Percentiles rank a stretch among this genome's conserved stretches.
Conservation (phyloP, 1,140 invertebrate genomes). For the Cherax destructor region DNA sequence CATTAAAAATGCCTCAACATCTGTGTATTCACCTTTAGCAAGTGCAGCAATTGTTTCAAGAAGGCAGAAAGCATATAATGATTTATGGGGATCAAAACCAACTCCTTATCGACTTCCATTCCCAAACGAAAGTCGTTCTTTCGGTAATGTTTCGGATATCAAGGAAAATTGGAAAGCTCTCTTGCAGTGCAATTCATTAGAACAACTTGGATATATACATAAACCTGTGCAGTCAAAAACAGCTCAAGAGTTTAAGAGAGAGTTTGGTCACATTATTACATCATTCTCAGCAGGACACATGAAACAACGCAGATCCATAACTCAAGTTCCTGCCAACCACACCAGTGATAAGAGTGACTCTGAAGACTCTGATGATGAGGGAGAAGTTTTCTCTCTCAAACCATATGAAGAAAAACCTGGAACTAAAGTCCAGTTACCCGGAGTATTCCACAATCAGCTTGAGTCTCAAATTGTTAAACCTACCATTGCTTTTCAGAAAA, state of each 20-base stretch:
- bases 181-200: constrained; percentile 29
- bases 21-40: constrained; percentile 30
- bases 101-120: constrained; percentile 48
- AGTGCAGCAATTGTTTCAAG: constrained; percentile 35
- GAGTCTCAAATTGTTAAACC: constrained; percentile 30
- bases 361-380: constrained; percentile 69
- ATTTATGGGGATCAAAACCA: constrained; percentile 41
- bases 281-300: constrained; percentile 56
- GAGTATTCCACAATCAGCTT: constrained; percentile 48
- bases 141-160: constrained; percentile 50
- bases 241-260: constrained; percentile 30
- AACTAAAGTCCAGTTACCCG: constrained; percentile 44
- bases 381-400: constrained; percentile 68
- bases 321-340: neutral
- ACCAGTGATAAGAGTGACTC: constrained; percentile 54
- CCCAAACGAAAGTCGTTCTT: constrained; percentile 40
- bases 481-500: constrained; percentile 37
- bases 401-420: constrained; percentile 29
- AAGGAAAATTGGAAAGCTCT: constrained; percentile 55
- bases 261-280: constrained; percentile 42
- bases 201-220: constrained; percentile 59
- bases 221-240: constrained; percentile 55
- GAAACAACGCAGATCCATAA: constrained; percentile 2
- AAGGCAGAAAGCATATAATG: constrained; percentile 29
- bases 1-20: neutral